Percentiles rank a stretch among this genome's conserved stretches.
phyloP scores from a whole-genome alignment of 2,888 invertebrate species.

The Lochmaea capreae region DNA sequence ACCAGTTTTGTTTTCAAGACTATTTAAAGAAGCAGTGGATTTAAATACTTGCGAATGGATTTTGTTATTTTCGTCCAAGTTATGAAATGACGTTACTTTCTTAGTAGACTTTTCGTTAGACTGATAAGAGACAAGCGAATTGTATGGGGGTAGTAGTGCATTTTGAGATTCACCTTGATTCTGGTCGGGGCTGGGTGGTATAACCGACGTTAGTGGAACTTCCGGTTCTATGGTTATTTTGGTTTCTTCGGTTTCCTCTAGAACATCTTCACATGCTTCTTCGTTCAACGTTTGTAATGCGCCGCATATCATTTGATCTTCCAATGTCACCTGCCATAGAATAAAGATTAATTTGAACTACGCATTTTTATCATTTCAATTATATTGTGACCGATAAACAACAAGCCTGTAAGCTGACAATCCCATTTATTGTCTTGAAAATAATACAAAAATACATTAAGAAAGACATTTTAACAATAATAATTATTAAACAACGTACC shows the following conservation, averaged over 20 bases:
- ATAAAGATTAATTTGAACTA: neutral
- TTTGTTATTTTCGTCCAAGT: constrained; percentile 13
- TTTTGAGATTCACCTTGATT: constrained; percentile 61
- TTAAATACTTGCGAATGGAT: neutral
- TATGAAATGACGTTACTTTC: constrained; percentile 27
- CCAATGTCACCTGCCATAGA: constrained; percentile 81
- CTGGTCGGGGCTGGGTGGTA: constrained; percentile 63
- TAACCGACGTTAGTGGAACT: constrained; percentile 62
- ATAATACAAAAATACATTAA: no score
- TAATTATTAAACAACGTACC: constrained; percentile 62
- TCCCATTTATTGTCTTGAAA: no score
- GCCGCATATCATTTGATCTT: constrained; percentile 95
- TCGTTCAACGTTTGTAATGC: constrained; percentile 92
- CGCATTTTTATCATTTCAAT: no score
- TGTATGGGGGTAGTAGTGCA: constrained; percentile 26
- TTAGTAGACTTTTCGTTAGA: constrained; percentile 33
- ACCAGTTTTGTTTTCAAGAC: constrained; percentile 11
- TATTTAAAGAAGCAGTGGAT: constrained; percentile 6
- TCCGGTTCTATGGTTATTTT: constrained; percentile 57
- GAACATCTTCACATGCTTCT: constrained; percentile 91
- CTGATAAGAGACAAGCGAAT: neutral
- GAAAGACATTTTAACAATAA: no score
- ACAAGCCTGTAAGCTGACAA: no score
- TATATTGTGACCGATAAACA: no score
- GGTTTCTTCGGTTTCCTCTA: constrained; percentile 71